phyloP scores from a whole-genome alignment of 2,888 invertebrate genomes.

The Arrhopalites spinosus region DNA sequence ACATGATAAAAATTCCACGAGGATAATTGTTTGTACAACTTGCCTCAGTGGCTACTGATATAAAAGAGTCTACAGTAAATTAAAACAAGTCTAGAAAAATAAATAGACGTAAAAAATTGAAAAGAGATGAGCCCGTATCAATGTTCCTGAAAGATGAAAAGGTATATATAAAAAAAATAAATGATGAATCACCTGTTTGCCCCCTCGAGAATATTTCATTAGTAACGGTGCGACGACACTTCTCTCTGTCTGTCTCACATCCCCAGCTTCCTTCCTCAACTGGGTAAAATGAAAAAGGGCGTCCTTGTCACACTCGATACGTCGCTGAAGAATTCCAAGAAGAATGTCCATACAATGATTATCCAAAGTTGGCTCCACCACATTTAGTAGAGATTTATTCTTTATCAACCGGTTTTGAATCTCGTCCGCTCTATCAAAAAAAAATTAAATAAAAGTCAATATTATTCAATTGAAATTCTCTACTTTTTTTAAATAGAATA shows the following conservation, averaged over 20 bases:
- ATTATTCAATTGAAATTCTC: background rate
- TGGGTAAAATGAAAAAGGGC: conserved; percentile 71
- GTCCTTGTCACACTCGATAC: conserved; percentile 90
- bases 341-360: conserved; percentile 80
- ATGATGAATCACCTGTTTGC: conserved; percentile 62
- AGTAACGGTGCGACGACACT: conserved; percentile 65
- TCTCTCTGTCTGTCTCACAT: conserved; percentile 65
- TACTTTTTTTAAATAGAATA: background rate
- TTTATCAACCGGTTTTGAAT: conserved; percentile 89
- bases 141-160: too few species aligned
- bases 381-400: conserved; percentile 82
- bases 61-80: too few species aligned
- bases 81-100: too few species aligned
- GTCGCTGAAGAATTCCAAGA: conserved; percentile 69
- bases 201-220: conserved; percentile 63
- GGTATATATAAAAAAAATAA: too few species aligned
- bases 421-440: conserved; percentile 64
- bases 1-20: too few species aligned
- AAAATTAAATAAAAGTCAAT: background rate
- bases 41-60: too few species aligned
- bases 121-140: too few species aligned
- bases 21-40: too few species aligned
- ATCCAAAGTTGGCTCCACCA: conserved; percentile 72
- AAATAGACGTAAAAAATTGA: too few species aligned
- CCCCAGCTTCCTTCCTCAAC: conserved; percentile 52